Evolutionary conservation across 2,797 vertebrate species (phyloP).

Genomic region (Coendou prehensilis): DNA sequence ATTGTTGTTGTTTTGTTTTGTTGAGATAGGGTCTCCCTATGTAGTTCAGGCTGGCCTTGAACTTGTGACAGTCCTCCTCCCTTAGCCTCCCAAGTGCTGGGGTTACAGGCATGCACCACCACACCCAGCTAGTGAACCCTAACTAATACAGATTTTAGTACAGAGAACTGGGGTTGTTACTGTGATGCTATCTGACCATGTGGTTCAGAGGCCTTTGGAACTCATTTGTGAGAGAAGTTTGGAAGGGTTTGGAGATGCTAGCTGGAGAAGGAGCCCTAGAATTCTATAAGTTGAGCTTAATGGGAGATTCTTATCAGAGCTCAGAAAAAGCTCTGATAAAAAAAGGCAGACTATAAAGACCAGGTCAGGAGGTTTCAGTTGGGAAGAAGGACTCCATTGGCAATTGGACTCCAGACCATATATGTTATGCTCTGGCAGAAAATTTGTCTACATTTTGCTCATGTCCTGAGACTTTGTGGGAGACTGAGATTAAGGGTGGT

Average conservation of each 20-base stretch:
- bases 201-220: background rate
- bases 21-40: background rate
- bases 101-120: background rate
- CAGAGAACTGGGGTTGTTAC: background rate
- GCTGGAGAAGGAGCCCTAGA: background rate
- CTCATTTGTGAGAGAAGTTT: background rate
- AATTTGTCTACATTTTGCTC: background rate
- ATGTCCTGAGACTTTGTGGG: background rate
- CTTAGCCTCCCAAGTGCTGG: background rate
- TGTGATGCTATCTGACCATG: background rate
- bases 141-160: background rate
- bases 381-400: background rate
- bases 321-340: background rate
- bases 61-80: background rate
- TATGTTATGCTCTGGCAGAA: background rate
- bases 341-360: background rate
- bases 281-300: background rate
- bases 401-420: background rate
- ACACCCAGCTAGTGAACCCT: background rate
- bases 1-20: background rate
- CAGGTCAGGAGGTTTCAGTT: background rate
- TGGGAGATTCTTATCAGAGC: background rate
- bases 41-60: background rate
- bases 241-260: background rate
- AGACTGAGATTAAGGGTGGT: background rate